phyloP scores from a whole-genome alignment of 2,113 vertebrate species.

The Actenoides hombroni region DNA sequence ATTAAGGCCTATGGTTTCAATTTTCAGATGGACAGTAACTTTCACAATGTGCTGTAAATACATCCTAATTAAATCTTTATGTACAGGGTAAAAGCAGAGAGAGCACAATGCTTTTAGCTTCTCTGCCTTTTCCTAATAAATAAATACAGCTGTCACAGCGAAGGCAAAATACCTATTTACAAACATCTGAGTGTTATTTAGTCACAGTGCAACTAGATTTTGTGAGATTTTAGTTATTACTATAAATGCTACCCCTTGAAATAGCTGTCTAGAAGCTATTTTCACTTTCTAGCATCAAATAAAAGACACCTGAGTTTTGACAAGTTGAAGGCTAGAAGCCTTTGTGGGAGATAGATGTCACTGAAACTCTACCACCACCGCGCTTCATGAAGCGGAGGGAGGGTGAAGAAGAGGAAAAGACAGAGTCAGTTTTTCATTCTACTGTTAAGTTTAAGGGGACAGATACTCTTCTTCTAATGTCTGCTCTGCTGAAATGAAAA shows the following conservation, averaged over 20 bases:
- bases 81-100: neutral
- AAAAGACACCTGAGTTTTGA: conserved; percentile 6
- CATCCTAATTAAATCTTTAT: neutral
- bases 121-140: neutral
- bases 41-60: neutral
- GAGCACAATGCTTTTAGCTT: neutral
- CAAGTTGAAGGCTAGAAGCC: conserved; percentile 14
- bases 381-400: neutral
- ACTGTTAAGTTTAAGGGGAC: conserved; percentile 44
- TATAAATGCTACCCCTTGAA: neutral
- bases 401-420: neutral
- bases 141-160: neutral
- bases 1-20: neutral
- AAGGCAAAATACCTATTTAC: neutral
- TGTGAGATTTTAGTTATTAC: neutral
- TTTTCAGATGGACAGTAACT: neutral
- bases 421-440: conserved; percentile 42
- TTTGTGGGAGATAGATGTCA: conserved; percentile 17
- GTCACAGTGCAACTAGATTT: neutral
- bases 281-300: neutral
- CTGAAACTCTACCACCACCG: neutral
- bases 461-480: conserved; percentile 38
- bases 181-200: conserved; percentile 9
- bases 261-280: neutral
- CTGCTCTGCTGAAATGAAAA: conserved; percentile 49